These are phyloP conservation scores for Rhodeus uyekii DNA, from an alignment of 2,797 vertebrate species.

Conservation along the genomic window DNA sequence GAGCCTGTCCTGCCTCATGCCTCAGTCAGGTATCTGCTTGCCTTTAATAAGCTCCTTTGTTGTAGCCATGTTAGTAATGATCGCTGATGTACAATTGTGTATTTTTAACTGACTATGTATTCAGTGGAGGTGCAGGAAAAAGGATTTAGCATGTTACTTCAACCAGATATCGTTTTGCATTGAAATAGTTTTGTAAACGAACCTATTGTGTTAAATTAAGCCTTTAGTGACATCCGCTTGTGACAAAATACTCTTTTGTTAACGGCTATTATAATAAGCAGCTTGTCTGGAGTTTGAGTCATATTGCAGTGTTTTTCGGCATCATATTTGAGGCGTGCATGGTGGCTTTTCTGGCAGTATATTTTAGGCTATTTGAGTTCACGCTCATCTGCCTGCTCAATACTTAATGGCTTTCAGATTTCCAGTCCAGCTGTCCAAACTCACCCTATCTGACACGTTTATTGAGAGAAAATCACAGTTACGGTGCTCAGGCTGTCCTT, in stretches of 20 bases:
- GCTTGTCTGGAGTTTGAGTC: conserved; percentile 12
- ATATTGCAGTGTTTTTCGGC: conserved; percentile 19
- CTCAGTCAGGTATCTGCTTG: conserved; percentile 53
- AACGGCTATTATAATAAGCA: not conserved
- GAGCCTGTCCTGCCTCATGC: conserved; percentile 45
- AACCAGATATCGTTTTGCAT: not conserved
- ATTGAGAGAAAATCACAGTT: conserved; percentile 18
- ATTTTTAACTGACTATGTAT: not conserved
- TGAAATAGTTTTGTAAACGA: not conserved
- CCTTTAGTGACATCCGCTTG: not conserved
- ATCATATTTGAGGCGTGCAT: not conserved
- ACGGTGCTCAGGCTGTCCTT: conserved; percentile 19
- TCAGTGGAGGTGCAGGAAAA: not conserved
- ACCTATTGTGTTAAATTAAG: not conserved
- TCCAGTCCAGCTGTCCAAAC: conserved; percentile 51
- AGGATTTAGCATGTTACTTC: not conserved
- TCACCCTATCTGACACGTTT: conserved; percentile 42
- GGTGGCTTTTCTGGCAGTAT: conserved; percentile 26
- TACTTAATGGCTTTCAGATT: conserved; percentile 55
- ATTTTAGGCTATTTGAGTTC: conserved; percentile 46
- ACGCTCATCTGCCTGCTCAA: conserved; percentile 25
- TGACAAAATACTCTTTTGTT: conserved; percentile 1
- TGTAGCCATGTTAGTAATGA: conserved; percentile 49
- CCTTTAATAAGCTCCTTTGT: conserved; percentile 59
- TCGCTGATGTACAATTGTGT: conserved; percentile 43